Percentiles rank a stretch among this genome's conserved stretches.
These are phyloP conservation scores for Tetragnatha versicolor DNA, from an alignment of 1,140 invertebrate genomes.

Conservation along the genomic window DNA sequence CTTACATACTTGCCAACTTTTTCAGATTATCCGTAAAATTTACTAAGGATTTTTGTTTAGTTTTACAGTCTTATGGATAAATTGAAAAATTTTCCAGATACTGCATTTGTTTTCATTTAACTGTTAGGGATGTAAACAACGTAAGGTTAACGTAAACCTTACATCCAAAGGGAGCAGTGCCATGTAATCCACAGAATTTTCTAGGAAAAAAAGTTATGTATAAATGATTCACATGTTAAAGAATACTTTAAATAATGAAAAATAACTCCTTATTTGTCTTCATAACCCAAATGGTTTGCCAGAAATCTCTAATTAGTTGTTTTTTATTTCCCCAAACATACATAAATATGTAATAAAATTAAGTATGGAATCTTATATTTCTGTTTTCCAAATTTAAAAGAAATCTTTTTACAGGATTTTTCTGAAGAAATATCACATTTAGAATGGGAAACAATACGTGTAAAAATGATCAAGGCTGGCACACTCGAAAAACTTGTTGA, in stretches of 20 bases:
- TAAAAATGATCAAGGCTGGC: conserved; percentile 95
- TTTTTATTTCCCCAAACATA: background rate
- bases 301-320: background rate
- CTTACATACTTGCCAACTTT: too few species aligned
- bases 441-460: conserved; percentile 99
- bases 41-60: too few species aligned
- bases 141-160: background rate
- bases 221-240: background rate
- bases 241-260: too few species aligned
- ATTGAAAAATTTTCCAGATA: too few species aligned
- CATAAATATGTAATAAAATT: background rate
- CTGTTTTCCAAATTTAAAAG: background rate
- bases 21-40: too few species aligned
- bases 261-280: too few species aligned
- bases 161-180: background rate
- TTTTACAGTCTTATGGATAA: background rate
- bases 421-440: conserved; percentile 85
- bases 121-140: background rate
- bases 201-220: background rate
- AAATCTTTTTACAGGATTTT: conserved; percentile 58
- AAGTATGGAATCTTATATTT: background rate
- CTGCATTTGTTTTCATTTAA: background rate
- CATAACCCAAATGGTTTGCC: too few species aligned
- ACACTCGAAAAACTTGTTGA: conserved; percentile 92
- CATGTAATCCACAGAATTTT: background rate